Percentiles rank a stretch among this genome's conserved stretches.
Conservation (phyloP, 2,113 vertebrate species). For the Crotophaga sulcirostris region DNA sequence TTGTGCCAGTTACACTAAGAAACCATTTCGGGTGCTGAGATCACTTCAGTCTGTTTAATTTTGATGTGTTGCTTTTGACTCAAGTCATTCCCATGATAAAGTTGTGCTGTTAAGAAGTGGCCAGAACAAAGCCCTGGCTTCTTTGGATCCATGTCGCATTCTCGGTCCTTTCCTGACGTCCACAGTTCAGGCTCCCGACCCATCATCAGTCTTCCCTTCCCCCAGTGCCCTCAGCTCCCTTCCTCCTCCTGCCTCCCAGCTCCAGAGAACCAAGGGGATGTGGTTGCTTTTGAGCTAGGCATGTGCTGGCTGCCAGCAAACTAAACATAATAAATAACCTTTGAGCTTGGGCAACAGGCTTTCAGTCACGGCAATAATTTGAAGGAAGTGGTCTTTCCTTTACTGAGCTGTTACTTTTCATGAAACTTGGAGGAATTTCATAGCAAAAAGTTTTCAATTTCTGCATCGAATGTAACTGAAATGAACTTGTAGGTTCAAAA, state of each 20-base stretch:
- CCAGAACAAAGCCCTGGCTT: not conserved
- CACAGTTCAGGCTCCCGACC: not conserved
- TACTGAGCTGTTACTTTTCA: not conserved
- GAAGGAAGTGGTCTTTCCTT: conserved; percentile 2
- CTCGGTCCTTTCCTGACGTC: not conserved
- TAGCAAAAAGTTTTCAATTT: conserved; percentile 2
- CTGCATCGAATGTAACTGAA: not conserved
- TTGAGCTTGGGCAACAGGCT: conserved; percentile 10
- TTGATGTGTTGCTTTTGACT: not conserved
- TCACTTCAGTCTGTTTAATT: not conserved
- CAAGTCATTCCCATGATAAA: not conserved
- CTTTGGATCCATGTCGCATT: not conserved
- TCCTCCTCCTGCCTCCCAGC: not conserved
- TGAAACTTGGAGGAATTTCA: not conserved
- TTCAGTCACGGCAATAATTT: not conserved
- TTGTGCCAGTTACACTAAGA: not conserved
- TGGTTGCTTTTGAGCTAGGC: conserved; percentile 12
- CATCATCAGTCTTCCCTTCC: conserved; percentile 5
- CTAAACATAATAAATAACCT: conserved; percentile 16
- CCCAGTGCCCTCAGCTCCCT: not conserved
- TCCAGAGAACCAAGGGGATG: conserved; percentile 6
- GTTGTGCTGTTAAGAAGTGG: not conserved
- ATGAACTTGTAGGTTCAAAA: not conserved
- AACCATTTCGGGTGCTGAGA: not conserved
- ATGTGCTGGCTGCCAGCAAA: conserved; percentile 12